Evolutionary conservation across 92 coral and sea anemone species (phyloP).

Genomic region (Plumapathes pennacea): DNA sequence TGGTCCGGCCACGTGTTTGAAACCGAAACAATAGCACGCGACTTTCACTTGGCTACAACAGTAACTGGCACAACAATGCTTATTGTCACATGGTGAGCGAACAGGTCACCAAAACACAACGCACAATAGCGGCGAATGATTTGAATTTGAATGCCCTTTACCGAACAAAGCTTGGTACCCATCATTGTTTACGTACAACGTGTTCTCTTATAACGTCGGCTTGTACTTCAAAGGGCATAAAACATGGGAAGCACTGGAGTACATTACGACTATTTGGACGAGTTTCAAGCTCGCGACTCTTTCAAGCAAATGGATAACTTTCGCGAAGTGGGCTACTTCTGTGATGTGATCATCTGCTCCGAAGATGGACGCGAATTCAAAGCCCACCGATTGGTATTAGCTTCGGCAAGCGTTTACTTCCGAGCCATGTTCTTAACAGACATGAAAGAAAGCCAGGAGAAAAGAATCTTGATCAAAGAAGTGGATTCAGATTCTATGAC

Average conservation of each 20-base stretch:
- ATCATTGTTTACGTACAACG: too few relatives aligned
- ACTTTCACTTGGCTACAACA: too few relatives aligned
- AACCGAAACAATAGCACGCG: too few relatives aligned
- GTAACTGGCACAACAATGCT: too few relatives aligned
- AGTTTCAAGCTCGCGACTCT: slow-evolving; percentile 56
- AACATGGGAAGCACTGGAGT: slow-evolving; percentile 58
- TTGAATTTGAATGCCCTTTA: too few relatives aligned
- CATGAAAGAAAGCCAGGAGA: slow-evolving; percentile 92
- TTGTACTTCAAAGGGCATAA: background rate
- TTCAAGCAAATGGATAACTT: slow-evolving; percentile 74
- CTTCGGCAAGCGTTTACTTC: slow-evolving; percentile 89
- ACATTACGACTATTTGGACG: slow-evolving; percentile 73
- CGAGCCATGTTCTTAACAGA: slow-evolving; percentile 96
- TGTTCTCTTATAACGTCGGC: too few relatives aligned
- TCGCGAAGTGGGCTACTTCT: slow-evolving; percentile 75
- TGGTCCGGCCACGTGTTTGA: too few relatives aligned
- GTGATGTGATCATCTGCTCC: slow-evolving; percentile 79
- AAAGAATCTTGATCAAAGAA: slow-evolving; percentile 63
- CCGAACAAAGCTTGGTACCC: too few relatives aligned
- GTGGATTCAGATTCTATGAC: slow-evolving; percentile 70
- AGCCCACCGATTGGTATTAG: slow-evolving; percentile 86
- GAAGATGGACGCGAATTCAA: slow-evolving; percentile 79
- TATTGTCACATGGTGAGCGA: too few relatives aligned
- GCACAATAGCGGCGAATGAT: too few relatives aligned
- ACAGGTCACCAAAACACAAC: too few relatives aligned